Base-by-base conservation (phyloP, 2,113 vertebrate species). In the Vimba vimba region DNA sequence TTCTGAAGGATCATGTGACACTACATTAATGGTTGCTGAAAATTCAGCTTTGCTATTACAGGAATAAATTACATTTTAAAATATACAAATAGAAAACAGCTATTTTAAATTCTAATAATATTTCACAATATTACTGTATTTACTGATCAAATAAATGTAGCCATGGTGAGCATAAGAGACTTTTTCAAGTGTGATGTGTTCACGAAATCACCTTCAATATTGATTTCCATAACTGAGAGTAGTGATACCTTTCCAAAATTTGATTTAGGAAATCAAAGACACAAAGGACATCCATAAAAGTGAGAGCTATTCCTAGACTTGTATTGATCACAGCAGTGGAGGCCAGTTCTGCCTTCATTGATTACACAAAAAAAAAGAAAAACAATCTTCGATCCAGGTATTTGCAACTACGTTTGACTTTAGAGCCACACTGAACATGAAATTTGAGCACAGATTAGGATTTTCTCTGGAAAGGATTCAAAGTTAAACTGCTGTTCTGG, bases 251-350 rank as follows among this genome's bases (percentile, higher is more conserved):
- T 2, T 69, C 80, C 60, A 69, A 52, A 82, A 55, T 69, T 30
- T 69, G 62, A 82, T 82, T 69, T 69, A 69, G 80, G 62, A 69
- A 82, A 69, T 82, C 25, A 82, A 69, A 82, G 64, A 81, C 59
- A 47, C 59, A 81, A 43, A 82, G 80, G 64, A 69, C 80, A 69
- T 69, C 25, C 45, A n/a, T 19, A 69, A 69, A 82, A 52, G 27
- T 23, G 9, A 45, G 15, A 47, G 64, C 64, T 69, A 69, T 82
- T 69, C 45, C 47, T 69, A 69, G 80, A 27, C 27, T 64, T 8
- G 19, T 82, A 82, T 82, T 23, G 80, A 82, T 69, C 64, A 2
- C 6, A 33, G 27, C 17, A 82, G 80, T 15, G 45, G 25, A 55
- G 5, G 64, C 27, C 10, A 55, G 52, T n/a, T 52, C 45, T 33